Percentiles rank a stretch among this genome's conserved stretches.
These are phyloP conservation scores for Mycteria americana DNA, from an alignment of 2,797 vertebrate species.

Conservation along the genomic window DNA sequence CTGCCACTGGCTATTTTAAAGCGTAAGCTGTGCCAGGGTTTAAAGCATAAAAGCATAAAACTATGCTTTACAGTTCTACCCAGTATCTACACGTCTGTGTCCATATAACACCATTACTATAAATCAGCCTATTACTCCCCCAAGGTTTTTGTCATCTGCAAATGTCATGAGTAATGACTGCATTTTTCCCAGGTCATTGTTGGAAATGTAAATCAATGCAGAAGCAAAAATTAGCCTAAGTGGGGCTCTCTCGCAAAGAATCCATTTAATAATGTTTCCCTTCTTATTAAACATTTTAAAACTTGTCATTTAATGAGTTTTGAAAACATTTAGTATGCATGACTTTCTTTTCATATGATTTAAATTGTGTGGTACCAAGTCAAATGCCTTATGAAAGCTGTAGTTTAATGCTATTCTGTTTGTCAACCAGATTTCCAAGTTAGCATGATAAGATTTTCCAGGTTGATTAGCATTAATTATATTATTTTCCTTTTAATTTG, in stretches of 20 bases:
- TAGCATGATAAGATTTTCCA: background rate
- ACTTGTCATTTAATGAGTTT: background rate
- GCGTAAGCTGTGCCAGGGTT: background rate
- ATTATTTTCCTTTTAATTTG: background rate
- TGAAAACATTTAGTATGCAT: background rate
- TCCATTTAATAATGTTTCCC: background rate
- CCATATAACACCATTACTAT: background rate
- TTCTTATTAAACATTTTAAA: background rate
- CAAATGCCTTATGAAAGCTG: background rate
- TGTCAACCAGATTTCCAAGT: slow-evolving; percentile 35
- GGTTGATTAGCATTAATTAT: background rate
- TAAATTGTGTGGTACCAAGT: background rate
- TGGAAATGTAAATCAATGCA: background rate
- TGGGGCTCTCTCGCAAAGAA: background rate
- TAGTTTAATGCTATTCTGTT: background rate
- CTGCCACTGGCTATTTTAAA: background rate
- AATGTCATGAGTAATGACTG: background rate
- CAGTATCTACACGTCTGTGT: background rate
- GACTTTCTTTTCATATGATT: background rate
- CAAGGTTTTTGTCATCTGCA: background rate
- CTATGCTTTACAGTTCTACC: background rate
- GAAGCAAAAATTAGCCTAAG: background rate
- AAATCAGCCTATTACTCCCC: background rate
- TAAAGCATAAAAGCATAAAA: no score
- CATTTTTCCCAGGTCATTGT: background rate